Conservation (phyloP, 2,797 vertebrate genomes). For the Acanthurus tractus region DNA sequence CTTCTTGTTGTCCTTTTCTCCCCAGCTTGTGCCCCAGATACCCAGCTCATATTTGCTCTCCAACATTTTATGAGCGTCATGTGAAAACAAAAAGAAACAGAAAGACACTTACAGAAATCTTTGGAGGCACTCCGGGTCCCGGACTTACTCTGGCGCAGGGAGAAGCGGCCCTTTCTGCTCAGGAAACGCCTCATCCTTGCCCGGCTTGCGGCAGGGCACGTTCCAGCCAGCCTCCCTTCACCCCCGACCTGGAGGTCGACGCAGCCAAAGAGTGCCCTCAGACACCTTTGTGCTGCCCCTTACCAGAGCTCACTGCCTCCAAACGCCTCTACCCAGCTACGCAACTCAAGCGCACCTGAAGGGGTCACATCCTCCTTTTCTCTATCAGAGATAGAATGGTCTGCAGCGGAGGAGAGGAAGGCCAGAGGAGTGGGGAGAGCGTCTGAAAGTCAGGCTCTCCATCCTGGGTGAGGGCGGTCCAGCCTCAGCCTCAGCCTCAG, state of each 20-base stretch:
- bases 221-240: constrained; percentile 81
- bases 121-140: constrained; percentile 83
- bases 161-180: constrained; percentile 83
- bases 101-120: constrained; percentile 89
- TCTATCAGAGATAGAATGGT: constrained; percentile 56
- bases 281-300: constrained; percentile 70
- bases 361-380: constrained; percentile 72
- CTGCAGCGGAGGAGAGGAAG: constrained; percentile 34
- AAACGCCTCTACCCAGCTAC: constrained; percentile 40
- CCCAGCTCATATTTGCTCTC: constrained; percentile 7
- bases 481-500: constrained; percentile 73
- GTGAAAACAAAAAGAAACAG: constrained; percentile 13
- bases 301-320: constrained; percentile 59
- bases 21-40: constrained; percentile 54
- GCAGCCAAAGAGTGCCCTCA: constrained; percentile 68
- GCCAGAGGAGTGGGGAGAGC: constrained; percentile 51
- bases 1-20: constrained; percentile 40
- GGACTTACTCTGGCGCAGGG: constrained; percentile 83
- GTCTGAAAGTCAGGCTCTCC: constrained; percentile 61
- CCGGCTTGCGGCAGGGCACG: constrained; percentile 80
- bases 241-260: constrained; percentile 67
- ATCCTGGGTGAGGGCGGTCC: constrained; percentile 74
- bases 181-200: constrained; percentile 84
- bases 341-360: constrained; percentile 34
- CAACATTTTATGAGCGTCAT: constrained; percentile 28